Evolutionary conservation across 2,888 invertebrate genomes (phyloP).

Genomic region (Acleris holmiana): DNA sequence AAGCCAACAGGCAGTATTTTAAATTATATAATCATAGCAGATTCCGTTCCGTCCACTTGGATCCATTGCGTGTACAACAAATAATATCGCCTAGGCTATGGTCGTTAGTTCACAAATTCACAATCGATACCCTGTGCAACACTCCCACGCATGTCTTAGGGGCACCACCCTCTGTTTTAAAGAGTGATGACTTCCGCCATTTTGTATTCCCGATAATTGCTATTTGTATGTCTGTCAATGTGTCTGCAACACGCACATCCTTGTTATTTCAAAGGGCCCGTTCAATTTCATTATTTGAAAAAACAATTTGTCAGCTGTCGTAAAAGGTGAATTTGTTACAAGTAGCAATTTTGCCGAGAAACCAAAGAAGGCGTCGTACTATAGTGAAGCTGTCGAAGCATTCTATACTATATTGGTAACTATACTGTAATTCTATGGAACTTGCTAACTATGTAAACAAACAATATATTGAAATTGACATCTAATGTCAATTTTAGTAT

Average conservation of each 20-base stretch:
- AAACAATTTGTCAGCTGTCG: slow-evolving; percentile 1
- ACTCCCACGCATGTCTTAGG: slow-evolving; percentile 22
- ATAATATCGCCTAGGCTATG: not conserved
- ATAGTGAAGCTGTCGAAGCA: too few species aligned
- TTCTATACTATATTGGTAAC: too few species aligned
- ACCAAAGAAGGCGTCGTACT: too few species aligned
- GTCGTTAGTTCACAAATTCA: slow-evolving; percentile 12
- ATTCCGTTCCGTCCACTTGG: too few species aligned
- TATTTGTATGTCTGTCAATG: slow-evolving; percentile 33
- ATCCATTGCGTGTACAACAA: too few species aligned
- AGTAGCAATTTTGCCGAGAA: too few species aligned
- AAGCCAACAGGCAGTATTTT: too few species aligned
- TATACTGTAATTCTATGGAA: too few species aligned
- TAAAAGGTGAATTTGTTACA: not conserved
- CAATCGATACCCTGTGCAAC: slow-evolving; percentile 13
- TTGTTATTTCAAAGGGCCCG: slow-evolving; percentile 32
- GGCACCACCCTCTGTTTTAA: slow-evolving; percentile 27
- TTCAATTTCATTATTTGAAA: slow-evolving; percentile 3
- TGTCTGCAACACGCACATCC: slow-evolving; percentile 24
- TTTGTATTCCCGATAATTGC: slow-evolving; percentile 26
- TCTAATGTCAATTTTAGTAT: too few species aligned
- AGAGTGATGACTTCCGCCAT: slow-evolving; percentile 34
- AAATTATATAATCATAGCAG: too few species aligned
- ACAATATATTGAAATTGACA: too few species aligned
- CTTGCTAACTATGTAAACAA: too few species aligned